Evolutionary conservation across 2,113 vertebrate genomes (phyloP).

Genomic region (Gila orcuttii): DNA sequence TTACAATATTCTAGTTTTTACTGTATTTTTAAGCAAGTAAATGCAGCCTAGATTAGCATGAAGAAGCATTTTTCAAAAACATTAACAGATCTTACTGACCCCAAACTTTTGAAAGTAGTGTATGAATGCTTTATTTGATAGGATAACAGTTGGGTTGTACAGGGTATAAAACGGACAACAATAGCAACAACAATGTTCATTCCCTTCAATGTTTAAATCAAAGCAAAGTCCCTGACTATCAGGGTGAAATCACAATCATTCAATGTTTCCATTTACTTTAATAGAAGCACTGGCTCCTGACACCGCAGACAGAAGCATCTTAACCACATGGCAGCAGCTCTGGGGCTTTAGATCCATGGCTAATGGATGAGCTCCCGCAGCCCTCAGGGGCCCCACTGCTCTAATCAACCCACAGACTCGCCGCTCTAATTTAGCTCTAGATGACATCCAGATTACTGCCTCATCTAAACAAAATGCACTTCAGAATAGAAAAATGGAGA

Average conservation of each 20-base stretch:
- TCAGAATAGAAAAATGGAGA: conserved; percentile 66
- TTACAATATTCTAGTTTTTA: neutral
- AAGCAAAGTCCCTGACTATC: too few species aligned
- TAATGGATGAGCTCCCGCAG: conserved; percentile 71
- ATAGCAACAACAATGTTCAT: too few species aligned
- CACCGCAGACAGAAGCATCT: conserved; percentile 27
- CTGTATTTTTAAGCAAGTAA: neutral
- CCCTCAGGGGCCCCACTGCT: conserved; percentile 55
- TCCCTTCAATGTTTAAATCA: too few species aligned
- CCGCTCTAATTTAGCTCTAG: conserved; percentile 63
- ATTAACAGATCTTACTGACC: neutral
- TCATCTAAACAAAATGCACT: conserved; percentile 65
- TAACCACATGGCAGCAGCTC: conserved; percentile 70
- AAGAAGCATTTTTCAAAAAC: neutral
- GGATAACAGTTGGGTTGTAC: neutral
- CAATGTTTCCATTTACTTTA: conserved; percentile 29
- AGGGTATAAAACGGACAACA: too few species aligned
- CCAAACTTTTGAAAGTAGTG: neutral
- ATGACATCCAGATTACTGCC: conserved; percentile 63
- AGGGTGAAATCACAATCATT: conserved; percentile 28
- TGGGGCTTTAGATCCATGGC: conserved; percentile 59
- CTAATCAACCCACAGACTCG: conserved; percentile 72
- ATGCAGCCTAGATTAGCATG: neutral
- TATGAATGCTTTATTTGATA: neutral
- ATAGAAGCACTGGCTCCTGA: conserved; percentile 35